Evolutionary conservation across 2,888 invertebrate species (phyloP).

Genomic region (Thysanoteuthis rhombus): DNA sequence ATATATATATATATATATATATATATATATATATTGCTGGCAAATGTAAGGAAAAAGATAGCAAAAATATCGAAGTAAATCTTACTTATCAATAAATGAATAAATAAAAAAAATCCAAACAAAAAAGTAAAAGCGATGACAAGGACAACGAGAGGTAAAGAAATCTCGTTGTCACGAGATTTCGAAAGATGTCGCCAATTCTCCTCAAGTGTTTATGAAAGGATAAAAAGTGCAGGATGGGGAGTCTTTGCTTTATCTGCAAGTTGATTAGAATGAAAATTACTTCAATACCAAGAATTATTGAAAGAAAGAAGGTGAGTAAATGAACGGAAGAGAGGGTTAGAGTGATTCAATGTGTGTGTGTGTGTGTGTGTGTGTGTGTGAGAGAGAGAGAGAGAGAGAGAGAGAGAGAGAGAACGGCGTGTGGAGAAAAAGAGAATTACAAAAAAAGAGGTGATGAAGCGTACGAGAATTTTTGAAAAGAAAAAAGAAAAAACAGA

Average conservation of each 20-base stretch:
- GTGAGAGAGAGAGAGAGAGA: background rate
- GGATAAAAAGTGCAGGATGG: background rate
- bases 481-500: background rate
- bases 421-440: background rate
- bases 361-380: background rate
- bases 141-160: background rate
- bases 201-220: background rate
- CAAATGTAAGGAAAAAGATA: background rate
- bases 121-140: background rate
- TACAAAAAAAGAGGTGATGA: background rate
- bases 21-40: background rate
- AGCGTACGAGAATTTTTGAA: background rate
- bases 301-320: background rate
- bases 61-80: background rate
- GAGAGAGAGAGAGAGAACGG: background rate
- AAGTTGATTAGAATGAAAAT: background rate
- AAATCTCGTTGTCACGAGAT: background rate
- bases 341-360: background rate
- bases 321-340: background rate
- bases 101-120: background rate
- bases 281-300: background rate
- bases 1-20: background rate
- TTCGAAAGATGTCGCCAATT: constrained; percentile 12
- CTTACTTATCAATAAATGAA: background rate
- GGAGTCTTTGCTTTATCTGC: background rate